Base-by-base conservation (phyloP, 2,113 vertebrate species). In the Nettapus auritus region DNA sequence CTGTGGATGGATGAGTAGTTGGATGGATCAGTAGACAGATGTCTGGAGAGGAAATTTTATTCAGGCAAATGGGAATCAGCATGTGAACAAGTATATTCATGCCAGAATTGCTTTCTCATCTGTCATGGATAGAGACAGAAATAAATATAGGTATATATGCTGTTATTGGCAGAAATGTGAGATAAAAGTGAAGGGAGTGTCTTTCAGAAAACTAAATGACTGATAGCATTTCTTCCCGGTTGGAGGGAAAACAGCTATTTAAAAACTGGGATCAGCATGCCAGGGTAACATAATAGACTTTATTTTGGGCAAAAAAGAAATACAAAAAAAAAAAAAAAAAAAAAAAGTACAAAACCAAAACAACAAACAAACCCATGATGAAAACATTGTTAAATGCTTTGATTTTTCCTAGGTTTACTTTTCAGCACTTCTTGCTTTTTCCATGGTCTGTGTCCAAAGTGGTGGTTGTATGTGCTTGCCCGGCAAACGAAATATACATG, bases 1-100 rank as follows among this genome's bases (percentile, higher is more conserved):
- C 19, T 46, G 26, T 83, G 44, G 56, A 92, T 93, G 79, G 74
- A 62, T 88, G 63, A 80, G 36, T 93, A 89, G 50, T 42, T 77
- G 75, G 44, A 85, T 91, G 86, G 70, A 88, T 83, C 50, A 6
- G 31, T 67, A 88, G 90, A 62, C 86, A 92, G 68, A 93, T 88
- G 50, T 42, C 79, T 90, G 68, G 40, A 86, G 40, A 86, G 53
- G 52, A 60, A 86, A 83, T 88, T 93, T 90, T 78, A 70, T 93
- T 83, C 68, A 86, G 75, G 73, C 46, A 93, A 93, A 90, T 59
- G 36, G 34, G 63, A 88, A 69, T 86, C 38, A 0, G 73, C 64
- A 75, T 81, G 44, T 38, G 64, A 92, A 92, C 64, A 93, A 95
- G n/a, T 59, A 52, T 52, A 55, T 83, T 90, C 83, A 74, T 60